These are phyloP conservation scores for Trachelus stipa DNA, from an alignment of 2,888 invertebrate genomes.

Conservation along the genomic window DNA sequence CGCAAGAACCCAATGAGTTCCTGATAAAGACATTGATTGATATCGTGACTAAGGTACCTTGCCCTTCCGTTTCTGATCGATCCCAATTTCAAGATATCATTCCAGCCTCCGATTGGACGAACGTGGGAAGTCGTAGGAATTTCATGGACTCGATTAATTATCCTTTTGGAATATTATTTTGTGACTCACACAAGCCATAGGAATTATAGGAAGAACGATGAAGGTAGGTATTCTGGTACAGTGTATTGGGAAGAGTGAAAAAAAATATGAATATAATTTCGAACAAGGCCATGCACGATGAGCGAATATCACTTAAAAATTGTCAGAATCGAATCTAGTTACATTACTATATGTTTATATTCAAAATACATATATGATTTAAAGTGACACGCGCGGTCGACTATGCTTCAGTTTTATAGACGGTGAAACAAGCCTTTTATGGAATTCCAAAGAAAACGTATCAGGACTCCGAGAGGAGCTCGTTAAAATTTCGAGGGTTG, in stretches of 20 bases:
- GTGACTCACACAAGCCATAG: neutral
- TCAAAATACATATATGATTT: too few relatives aligned
- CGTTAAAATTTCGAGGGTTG: neutral
- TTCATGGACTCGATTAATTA: neutral
- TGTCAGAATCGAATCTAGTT: too few relatives aligned
- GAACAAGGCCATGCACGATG: too few relatives aligned
- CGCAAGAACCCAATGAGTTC: slow-evolving; percentile 18
- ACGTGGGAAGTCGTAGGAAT: neutral
- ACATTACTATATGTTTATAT: too few relatives aligned
- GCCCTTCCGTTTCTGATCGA: neutral
- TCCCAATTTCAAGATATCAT: neutral
- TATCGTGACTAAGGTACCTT: slow-evolving; percentile 1
- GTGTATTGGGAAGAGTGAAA: too few relatives aligned
- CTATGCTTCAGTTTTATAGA: neutral
- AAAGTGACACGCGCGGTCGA: too few relatives aligned
- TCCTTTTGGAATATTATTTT: neutral
- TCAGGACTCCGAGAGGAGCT: neutral
- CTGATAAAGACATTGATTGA: slow-evolving; percentile 42
- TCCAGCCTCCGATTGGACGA: neutral
- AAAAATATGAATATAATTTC: too few relatives aligned
- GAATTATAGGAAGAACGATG: too few relatives aligned
- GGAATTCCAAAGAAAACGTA: neutral
- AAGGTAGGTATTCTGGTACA: neutral
- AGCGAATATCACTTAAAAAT: too few relatives aligned
- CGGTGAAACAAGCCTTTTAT: neutral